phyloP scores from a whole-genome alignment of 2,888 invertebrate genomes.

The Pollenia angustigena region DNA sequence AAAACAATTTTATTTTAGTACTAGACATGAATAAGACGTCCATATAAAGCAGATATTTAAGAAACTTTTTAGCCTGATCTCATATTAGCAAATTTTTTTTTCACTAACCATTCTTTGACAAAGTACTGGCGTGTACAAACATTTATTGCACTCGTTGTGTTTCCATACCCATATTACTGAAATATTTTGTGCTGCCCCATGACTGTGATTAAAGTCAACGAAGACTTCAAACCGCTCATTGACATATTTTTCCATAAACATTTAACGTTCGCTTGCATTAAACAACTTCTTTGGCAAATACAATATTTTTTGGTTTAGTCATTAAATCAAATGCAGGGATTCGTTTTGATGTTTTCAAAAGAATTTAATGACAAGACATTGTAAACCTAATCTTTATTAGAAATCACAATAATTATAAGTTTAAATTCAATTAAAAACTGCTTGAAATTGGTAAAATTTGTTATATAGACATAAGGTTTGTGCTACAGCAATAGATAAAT shows the following conservation, averaged over 20 bases:
- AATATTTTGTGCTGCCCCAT: neutral
- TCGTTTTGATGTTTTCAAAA: too few species aligned
- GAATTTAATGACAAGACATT: too few species aligned
- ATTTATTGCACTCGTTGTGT: neutral
- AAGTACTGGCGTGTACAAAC: neutral
- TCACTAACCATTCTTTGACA: neutral
- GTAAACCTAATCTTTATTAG: too few species aligned
- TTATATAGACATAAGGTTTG: too few species aligned
- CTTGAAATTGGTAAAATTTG: too few species aligned
- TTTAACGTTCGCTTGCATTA: neutral
- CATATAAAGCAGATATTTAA: neutral
- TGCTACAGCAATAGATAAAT: too few species aligned
- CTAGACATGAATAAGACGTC: too few species aligned
- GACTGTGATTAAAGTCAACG: conserved; percentile 22
- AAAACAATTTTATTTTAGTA: too few species aligned
- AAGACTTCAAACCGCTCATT: conserved; percentile 31
- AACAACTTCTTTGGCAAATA: neutral
- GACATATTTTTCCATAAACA: conserved; percentile 18
- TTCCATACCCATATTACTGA: neutral
- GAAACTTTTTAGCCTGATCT: neutral
- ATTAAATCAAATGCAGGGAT: neutral
- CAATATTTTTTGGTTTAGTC: neutral
- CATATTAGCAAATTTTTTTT: neutral
- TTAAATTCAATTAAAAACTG: too few species aligned
- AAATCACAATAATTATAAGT: too few species aligned